These are phyloP conservation scores for Rafetus swinhoei DNA, from an alignment of 2,113 vertebrate species.

Conservation along the genomic window DNA sequence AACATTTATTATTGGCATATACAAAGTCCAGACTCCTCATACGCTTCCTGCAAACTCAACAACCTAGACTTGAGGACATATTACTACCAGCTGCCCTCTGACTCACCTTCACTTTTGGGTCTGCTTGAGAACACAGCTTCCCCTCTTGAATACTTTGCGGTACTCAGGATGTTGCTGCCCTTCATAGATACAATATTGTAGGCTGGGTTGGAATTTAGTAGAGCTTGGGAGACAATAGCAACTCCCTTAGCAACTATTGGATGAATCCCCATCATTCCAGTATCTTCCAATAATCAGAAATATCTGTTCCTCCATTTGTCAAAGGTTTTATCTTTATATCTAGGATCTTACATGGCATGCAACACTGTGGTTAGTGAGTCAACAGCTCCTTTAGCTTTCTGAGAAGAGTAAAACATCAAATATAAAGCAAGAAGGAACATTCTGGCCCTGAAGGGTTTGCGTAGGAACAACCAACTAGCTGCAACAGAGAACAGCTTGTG, in stretches of 20 bases:
- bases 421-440: neutral
- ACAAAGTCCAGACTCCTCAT: conserved; percentile 67
- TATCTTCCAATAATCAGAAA: neutral
- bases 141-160: accelerated
- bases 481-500: neutral
- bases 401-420: neutral
- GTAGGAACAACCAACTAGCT: neutral
- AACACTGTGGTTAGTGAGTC: accelerated
- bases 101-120: accelerated
- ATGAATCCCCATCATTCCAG: conserved; percentile 30
- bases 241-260: neutral
- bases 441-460: neutral
- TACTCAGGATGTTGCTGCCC: conserved; percentile 17
- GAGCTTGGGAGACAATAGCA: conserved; percentile 37
- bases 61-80: neutral
- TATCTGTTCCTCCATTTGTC: neutral
- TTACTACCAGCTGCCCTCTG: conserved; percentile 51
- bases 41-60: conserved; percentile 44
- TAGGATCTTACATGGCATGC: neutral
- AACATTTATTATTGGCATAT: conserved; percentile 44
- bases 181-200: conserved; percentile 7
- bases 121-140: neutral
- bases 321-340: neutral
- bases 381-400: neutral
- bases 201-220: neutral